Evolutionary conservation across 2,888 invertebrate species (phyloP), one percentile per base, ranked within the genome.

Genomic region (Vandiemenella viatica): DNA sequence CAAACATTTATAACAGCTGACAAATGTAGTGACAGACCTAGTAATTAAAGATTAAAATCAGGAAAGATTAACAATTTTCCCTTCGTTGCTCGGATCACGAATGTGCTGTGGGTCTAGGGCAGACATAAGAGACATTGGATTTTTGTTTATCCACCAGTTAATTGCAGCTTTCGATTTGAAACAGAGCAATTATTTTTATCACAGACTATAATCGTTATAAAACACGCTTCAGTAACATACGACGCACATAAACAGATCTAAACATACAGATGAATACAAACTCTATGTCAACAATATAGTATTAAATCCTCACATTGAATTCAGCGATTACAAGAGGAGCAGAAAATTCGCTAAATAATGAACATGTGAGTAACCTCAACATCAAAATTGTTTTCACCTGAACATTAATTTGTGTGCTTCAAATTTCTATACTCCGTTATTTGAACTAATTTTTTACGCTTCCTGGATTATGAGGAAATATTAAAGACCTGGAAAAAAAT

Each of bases 241-340:
- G n/a, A n/a, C 32, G n/a, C 32, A 13, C 32, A 32, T 13, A 4
- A 10, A 32, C n/a, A 10, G 32, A 13, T 32, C 10, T 13, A 32
- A 32, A 32, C n/a, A 10, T 13, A 32, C 13, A 32, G 3, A 4
- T 10, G 10, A 32, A 32, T 13, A 32, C 13, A 13, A 13, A 10
- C n/a, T 10, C 2, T n/a, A n/a, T n/a, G 32, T 32, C 32, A 32
- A 13, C n/a, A 32, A 32, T n/a, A 32, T 13, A 32, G 13, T 32
- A 32, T 32, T 32, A 32, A 46, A 47, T 40, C 44, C 47, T 37
- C 42, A 45, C 50, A 41, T 38, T 40, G 26, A 50, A 50, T 45
- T 38, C 50, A 51, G 48, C 45, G 43, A 49, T 47, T n/a, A n/a
- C n/a, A n/a, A n/a, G n/a, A n/a, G n/a, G n/a, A n/a, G n/a, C n/a